These are phyloP conservation scores for Drosophila subsilvestris DNA, from an alignment of 2,888 invertebrate genomes.

Conservation along the genomic window DNA sequence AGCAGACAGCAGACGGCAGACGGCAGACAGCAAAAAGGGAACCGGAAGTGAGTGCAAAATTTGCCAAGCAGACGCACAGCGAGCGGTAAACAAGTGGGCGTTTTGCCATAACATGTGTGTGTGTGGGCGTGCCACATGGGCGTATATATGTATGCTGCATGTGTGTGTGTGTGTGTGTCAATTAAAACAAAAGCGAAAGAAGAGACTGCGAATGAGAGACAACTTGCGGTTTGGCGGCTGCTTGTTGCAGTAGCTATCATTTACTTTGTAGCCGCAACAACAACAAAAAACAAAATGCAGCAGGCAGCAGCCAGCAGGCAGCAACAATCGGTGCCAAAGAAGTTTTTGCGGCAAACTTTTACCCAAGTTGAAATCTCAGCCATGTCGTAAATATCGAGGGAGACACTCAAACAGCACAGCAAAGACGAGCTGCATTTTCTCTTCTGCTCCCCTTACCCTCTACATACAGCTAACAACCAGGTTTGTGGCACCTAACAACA, in stretches of 20 bases:
- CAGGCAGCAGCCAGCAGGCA: background rate
- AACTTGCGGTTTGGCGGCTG: slow-evolving; percentile 34
- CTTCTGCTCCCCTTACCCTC: background rate
- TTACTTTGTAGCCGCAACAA: slow-evolving; percentile 31
- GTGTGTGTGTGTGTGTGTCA: slow-evolving; percentile 21
- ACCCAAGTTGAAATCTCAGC: slow-evolving; percentile 48
- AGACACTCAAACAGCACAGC: slow-evolving; percentile 27
- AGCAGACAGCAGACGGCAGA: background rate
- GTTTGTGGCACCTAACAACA: background rate
- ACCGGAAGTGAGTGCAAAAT: too few species aligned
- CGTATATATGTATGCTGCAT: background rate
- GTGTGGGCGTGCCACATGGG: slow-evolving; percentile 23
- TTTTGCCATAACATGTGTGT: slow-evolving; percentile 40
- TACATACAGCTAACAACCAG: background rate
- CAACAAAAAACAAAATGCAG: background rate
- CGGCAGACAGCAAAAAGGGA: background rate
- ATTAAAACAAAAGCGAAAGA: slow-evolving; percentile 35
- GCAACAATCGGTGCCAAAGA: slow-evolving; percentile 23
- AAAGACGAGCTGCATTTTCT: slow-evolving; percentile 21
- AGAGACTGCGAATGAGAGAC: slow-evolving; percentile 9
- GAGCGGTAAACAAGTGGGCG: slow-evolving; percentile 64
- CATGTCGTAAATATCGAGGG: slow-evolving; percentile 52
- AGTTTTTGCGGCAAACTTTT: slow-evolving; percentile 46
- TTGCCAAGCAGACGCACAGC: slow-evolving; percentile 34
- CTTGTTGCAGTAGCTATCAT: slow-evolving; percentile 29